phyloP scores from a whole-genome alignment of 2,888 invertebrate species.

The Leptopilina syphax region DNA sequence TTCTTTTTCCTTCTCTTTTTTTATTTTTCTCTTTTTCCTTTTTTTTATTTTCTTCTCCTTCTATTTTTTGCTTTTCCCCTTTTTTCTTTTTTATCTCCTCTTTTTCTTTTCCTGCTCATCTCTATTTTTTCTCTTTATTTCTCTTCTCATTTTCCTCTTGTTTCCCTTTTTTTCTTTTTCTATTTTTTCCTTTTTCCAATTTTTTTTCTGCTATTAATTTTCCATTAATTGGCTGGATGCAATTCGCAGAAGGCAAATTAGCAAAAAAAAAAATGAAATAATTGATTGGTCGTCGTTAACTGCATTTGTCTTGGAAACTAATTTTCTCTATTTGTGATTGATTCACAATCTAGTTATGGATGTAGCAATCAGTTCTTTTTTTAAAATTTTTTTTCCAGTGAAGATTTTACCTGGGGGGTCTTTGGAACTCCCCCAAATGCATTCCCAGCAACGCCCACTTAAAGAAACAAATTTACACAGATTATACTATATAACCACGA shows the following conservation, averaged over 20 bases:
- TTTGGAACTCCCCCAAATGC: constrained; percentile 29
- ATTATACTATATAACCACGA: neutral
- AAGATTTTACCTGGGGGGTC: constrained; percentile 37
- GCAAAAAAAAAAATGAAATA: neutral
- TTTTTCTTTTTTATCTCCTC: no score
- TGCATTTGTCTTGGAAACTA: constrained; percentile 9
- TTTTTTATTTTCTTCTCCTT: no score
- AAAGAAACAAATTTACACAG: constrained; percentile 16
- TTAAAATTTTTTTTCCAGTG: constrained; percentile 4
- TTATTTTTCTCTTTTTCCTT: no score
- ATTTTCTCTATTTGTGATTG: neutral
- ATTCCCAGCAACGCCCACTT: constrained; percentile 29
- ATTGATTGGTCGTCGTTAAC: constrained; percentile 6
- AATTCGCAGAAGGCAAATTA: neutral
- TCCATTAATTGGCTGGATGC: no score
- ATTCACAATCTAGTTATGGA: constrained; percentile 17
- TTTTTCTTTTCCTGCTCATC: no score
- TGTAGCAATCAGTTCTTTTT: neutral
- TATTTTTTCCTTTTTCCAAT: no score
- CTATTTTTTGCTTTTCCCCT: no score
- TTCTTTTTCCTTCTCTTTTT: no score
- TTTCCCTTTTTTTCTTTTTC: no score
- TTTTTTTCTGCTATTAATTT: no score
- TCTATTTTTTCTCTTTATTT: no score
- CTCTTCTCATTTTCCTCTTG: no score